Base-by-base conservation (phyloP, 2,113 vertebrate species). In the Hucho hucho region DNA sequence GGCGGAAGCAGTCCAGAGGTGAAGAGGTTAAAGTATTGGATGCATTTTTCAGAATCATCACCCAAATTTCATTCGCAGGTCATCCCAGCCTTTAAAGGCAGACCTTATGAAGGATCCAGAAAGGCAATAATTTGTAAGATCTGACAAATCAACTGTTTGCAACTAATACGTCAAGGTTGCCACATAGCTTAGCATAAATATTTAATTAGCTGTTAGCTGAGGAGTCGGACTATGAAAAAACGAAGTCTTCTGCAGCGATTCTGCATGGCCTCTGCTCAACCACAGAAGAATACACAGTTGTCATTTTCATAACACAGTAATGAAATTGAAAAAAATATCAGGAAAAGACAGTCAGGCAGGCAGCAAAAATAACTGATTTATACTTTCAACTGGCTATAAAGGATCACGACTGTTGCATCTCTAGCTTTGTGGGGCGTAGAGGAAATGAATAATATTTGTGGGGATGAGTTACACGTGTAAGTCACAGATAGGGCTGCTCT, bases 21-120 rank as follows among this genome's bases (percentile, higher is more conserved):
- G 86, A 87, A 92, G 87, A 91, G 88, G 90, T 89, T 83, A 89
- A 90, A 89, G 91, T 87, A 91, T 84, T 82, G 85, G 88, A 87
- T 87, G 80, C 89, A 86, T 91, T 89, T 82, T 81, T 76, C 81
- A 64, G 25, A 80, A 84, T 90, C 89, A 89, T 85, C 72, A n/a
- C 75, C 80, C 73, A 82, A 84, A 69, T 78, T 79, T n/a, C 66
- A 73, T 87, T 80, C 75, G 82, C 73, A 3, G 61, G 84, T 83
- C 58, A 12, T 53, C 4, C 4, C 3, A 6, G 58, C 28, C 80
- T 28, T 82, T 70, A 64, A 29, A 79, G 68, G 76, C 53, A 72
- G 24, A 4, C 32, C 69, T 81, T 64, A 75, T 37, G 26, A 71
- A 72, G 74, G 81, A 79, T 83, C 69, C 59, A 59, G 72, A 79